Percentiles rank a stretch among this genome's conserved stretches.
These are phyloP conservation scores for Corythoichthys intestinalis DNA, from an alignment of 2,113 vertebrate genomes.

Conservation along the genomic window DNA sequence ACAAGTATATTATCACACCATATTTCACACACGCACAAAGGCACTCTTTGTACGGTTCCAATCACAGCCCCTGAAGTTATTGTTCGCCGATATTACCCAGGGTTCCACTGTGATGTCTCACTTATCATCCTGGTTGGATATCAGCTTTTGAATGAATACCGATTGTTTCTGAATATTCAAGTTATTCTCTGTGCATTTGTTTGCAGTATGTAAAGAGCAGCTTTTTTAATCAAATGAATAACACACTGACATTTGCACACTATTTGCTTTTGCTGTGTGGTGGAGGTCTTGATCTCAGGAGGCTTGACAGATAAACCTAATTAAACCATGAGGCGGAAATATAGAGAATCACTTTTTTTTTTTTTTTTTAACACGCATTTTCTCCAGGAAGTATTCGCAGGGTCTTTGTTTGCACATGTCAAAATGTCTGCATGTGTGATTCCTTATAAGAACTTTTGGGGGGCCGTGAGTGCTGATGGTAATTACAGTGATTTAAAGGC, in stretches of 20 bases:
- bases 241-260: constrained; percentile 28
- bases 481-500: constrained; percentile 3
- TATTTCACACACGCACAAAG: constrained; percentile 53
- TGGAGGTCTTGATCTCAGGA: constrained; percentile 13
- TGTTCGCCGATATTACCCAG: constrained; percentile 39
- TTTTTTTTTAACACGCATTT: constrained; percentile 32
- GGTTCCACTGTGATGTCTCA: constrained; percentile 42
- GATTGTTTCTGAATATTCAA: constrained; percentile 38
- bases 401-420: constrained; percentile 58
- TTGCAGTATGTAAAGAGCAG: constrained; percentile 17
- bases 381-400: constrained; percentile 20
- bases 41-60: constrained; percentile 50
- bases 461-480: constrained; percentile 26
- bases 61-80: constrained; percentile 41
- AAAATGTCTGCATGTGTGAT: constrained; percentile 47
- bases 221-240: constrained; percentile 33
- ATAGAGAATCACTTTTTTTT: constrained; percentile 29
- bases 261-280: constrained; percentile 8
- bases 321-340: constrained; percentile 34
- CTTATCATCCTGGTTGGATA: constrained; percentile 56
- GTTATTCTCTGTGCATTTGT: constrained; percentile 27
- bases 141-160: constrained; percentile 29
- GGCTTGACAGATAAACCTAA: constrained; percentile 24
- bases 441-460: constrained; percentile 33
- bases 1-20: constrained; percentile 54